Conservation (phyloP, 2,797 vertebrate species). For the Helostoma temminkii region DNA sequence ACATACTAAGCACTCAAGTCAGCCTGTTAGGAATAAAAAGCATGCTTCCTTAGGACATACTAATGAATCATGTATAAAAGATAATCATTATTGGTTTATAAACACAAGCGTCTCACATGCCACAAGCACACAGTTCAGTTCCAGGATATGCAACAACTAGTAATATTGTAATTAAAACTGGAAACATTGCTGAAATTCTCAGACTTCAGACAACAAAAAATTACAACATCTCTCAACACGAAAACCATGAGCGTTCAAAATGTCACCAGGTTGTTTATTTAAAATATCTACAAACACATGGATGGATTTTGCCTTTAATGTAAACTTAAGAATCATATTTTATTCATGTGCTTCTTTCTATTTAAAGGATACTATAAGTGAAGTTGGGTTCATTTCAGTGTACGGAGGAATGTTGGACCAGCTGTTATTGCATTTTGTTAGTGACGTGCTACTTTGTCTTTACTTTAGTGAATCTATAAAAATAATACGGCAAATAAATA, state of each 20-base stretch:
- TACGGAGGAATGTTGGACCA: slow-evolving; percentile 14
- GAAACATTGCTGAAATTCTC: slow-evolving; percentile 71
- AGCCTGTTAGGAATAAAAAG: slow-evolving; percentile 75
- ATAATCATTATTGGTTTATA: slow-evolving; percentile 87
- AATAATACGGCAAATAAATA: slow-evolving; percentile 14
- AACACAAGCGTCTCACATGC: slow-evolving; percentile 75
- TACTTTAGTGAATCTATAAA: slow-evolving; percentile 13
- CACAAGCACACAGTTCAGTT: slow-evolving; percentile 77
- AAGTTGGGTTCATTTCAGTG: slow-evolving; percentile 17
- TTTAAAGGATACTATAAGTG: not conserved
- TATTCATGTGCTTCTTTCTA: slow-evolving; percentile 1
- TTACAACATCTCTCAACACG: slow-evolving; percentile 26
- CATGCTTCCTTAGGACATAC: slow-evolving; percentile 83
- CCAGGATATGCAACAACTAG: slow-evolving; percentile 83
- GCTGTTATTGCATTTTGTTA: slow-evolving; percentile 17
- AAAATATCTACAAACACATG: slow-evolving; percentile 27
- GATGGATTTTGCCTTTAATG: slow-evolving; percentile 1
- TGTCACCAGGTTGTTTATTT: not conserved
- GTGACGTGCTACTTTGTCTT: slow-evolving; percentile 13
- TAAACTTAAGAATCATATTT: not conserved
- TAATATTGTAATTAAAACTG: slow-evolving; percentile 82
- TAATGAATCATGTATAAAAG: slow-evolving; percentile 86
- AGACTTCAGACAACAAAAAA: slow-evolving; percentile 42
- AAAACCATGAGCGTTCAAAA: slow-evolving; percentile 3
- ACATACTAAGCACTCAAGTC: slow-evolving; percentile 73